Conservation (phyloP, 2,888 invertebrate genomes). For the Hypolimnas misippus region DNA sequence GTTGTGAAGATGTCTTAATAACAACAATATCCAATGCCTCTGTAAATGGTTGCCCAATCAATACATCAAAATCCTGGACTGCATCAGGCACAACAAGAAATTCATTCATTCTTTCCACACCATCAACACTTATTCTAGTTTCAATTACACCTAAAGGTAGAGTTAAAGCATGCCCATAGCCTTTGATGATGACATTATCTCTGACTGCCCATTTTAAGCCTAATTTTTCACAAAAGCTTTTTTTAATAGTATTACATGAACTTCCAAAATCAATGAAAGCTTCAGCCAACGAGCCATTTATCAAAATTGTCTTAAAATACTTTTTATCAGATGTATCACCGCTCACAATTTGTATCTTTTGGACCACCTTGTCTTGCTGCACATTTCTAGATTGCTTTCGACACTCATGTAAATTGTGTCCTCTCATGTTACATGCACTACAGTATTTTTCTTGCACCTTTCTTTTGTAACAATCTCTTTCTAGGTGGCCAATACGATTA, state of each 20-base stretch:
- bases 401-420: background rate
- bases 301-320: background rate
- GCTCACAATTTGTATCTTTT: background rate
- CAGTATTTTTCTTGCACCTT: background rate
- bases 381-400: background rate
- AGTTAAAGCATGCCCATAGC: background rate
- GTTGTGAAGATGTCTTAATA: background rate
- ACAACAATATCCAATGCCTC: background rate
- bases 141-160: background rate
- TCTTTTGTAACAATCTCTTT: background rate
- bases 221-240: background rate
- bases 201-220: background rate
- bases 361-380: background rate
- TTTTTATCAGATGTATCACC: constrained; percentile 2
- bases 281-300: background rate
- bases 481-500: background rate
- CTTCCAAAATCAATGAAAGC: constrained; percentile 8
- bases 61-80: background rate
- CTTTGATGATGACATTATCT: background rate
- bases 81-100: background rate
- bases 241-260: constrained; percentile 5
- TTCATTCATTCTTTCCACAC: background rate
- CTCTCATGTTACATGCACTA: background rate
- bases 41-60: background rate
- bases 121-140: background rate